phyloP scores from a whole-genome alignment of 2,113 vertebrate genomes.

The Puma concolor region DNA sequence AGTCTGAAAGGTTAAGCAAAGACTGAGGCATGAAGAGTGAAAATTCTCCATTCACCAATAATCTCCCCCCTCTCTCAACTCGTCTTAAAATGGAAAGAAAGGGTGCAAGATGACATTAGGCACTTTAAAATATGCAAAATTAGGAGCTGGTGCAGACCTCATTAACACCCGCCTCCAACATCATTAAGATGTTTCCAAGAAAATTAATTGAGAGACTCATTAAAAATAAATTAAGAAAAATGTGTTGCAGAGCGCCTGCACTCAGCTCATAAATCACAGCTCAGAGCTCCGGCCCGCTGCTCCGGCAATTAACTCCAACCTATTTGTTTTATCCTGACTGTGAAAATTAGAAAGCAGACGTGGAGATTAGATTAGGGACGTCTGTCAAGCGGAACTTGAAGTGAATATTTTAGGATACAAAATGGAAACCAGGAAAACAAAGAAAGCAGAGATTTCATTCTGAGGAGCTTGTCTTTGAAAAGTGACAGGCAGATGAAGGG shows the following conservation, averaged over 20 bases:
- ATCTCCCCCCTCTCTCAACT: not conserved
- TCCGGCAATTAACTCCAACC: conserved; percentile 97
- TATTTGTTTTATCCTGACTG: conserved; percentile 99
- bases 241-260: conserved; percentile 94
- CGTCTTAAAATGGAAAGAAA: conserved; percentile 76
- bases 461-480: conserved; percentile 76
- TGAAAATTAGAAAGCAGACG: conserved; percentile 98
- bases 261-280: conserved; percentile 97
- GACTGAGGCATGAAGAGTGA: conserved; percentile 30
- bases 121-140: conserved; percentile 88
- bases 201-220: conserved; percentile 99
- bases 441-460: conserved; percentile 80
- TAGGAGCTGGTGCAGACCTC: conserved; percentile 88
- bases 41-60: conserved; percentile 41
- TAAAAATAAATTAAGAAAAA: conserved; percentile 99
- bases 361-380: conserved; percentile 97
- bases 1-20: conserved; percentile 58
- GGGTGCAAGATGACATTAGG: conserved; percentile 78
- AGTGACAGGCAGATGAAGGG: conserved; percentile 75
- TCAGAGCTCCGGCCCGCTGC: conserved; percentile 92
- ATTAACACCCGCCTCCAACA: conserved; percentile 94
- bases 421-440: conserved; percentile 88
- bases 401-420: conserved; percentile 95
- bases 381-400: conserved; percentile 96
- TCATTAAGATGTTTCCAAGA: conserved; percentile 98